These are phyloP conservation scores for Odontamblyopus lacepedii DNA, from an alignment of 2,797 vertebrate species.

Conservation along the genomic window DNA sequence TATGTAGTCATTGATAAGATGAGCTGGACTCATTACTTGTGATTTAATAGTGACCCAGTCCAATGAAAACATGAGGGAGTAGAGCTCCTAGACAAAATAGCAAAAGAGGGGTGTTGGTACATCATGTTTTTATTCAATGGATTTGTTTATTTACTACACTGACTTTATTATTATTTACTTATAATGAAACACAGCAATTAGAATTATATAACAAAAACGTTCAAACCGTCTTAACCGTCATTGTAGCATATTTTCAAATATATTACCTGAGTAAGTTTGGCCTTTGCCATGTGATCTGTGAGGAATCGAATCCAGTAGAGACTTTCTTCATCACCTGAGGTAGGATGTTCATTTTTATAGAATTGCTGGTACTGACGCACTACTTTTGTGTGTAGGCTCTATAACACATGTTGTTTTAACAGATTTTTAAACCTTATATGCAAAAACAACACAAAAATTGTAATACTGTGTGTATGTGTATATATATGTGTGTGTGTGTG, in stretches of 20 bases:
- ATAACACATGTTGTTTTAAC: conserved; percentile 28
- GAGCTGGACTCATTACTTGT: conserved; percentile 87
- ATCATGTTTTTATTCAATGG: no score
- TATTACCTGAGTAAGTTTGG: conserved; percentile 85
- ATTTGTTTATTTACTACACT: neutral
- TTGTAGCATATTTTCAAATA: neutral
- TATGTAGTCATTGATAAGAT: conserved; percentile 94
- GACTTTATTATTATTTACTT: neutral
- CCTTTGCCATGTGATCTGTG: conserved; percentile 92
- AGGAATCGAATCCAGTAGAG: conserved; percentile 94
- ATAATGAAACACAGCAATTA: neutral
- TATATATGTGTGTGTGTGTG: no score
- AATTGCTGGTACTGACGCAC: conserved; percentile 86
- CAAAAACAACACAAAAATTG: neutral
- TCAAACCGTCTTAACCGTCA: neutral
- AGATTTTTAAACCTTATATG: neutral
- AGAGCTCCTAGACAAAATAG: conserved; percentile 81
- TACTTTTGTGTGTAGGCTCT: conserved; percentile 86
- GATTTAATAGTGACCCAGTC: conserved; percentile 95
- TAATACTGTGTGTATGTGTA: no score
- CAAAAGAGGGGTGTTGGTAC: neutral
- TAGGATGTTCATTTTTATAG: conserved; percentile 73
- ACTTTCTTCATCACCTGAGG: conserved; percentile 82
- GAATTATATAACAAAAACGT: neutral
- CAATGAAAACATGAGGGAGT: conserved; percentile 91